Conservation (phyloP, 2,888 invertebrate species). For the Drosophila borealis region DNA sequence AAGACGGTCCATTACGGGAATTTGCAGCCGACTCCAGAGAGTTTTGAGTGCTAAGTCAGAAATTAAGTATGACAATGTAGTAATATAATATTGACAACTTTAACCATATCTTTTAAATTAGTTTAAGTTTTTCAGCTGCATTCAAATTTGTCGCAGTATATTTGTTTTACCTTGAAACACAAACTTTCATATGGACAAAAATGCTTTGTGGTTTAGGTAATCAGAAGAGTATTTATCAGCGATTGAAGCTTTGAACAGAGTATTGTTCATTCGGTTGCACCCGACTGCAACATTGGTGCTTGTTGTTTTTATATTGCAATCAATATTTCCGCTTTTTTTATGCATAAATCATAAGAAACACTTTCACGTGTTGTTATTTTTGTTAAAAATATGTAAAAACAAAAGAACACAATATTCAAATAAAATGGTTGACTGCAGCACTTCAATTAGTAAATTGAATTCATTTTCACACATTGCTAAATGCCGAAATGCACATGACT, state of each 20-base stretch:
- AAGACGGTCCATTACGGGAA: neutral
- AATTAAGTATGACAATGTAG: conserved; percentile 1
- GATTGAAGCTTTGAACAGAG: too few relatives aligned
- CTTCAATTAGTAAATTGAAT: conserved; percentile 70
- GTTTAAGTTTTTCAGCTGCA: too few relatives aligned
- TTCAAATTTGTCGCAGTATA: too few relatives aligned
- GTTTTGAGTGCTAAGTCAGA: neutral
- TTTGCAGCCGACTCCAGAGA: neutral
- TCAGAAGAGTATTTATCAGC: too few relatives aligned
- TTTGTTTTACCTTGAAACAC: too few relatives aligned
- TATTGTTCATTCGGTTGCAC: too few relatives aligned
- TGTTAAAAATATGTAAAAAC: neutral
- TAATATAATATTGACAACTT: neutral
- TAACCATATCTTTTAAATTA: too few relatives aligned
- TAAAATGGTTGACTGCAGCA: conserved; percentile 47
- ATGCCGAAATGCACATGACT: conserved; percentile 55
- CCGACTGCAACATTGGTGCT: too few relatives aligned
- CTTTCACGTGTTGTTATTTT: neutral
- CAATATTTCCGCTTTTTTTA: neutral
- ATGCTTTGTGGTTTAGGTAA: too few relatives aligned
- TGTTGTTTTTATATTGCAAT: too few relatives aligned
- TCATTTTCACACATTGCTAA: conserved; percentile 67
- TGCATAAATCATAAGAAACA: neutral
- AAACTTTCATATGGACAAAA: too few relatives aligned
- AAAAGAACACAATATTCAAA: conserved; percentile 19